phyloP scores from a whole-genome alignment of 2,113 vertebrate genomes.

The Engystomops pustulosus region DNA sequence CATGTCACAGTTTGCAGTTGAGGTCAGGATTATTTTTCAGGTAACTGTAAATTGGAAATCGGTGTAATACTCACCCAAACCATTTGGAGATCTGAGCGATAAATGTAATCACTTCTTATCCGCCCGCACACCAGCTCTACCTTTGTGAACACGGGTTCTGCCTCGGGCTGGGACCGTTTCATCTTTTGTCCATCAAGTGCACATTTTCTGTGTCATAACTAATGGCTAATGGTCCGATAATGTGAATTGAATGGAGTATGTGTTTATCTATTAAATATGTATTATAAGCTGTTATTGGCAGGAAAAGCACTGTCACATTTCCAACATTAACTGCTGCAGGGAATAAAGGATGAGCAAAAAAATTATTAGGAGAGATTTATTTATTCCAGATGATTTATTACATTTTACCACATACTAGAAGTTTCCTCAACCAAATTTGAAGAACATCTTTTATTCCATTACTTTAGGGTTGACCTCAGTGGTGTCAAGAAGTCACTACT shows the following conservation, averaged over 20 bases:
- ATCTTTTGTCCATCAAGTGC: not conserved
- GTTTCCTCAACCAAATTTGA: too few relatives aligned
- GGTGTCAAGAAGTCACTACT: too few relatives aligned
- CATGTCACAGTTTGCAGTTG: too few relatives aligned
- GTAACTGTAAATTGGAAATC: too few relatives aligned
- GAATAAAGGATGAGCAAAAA: not conserved
- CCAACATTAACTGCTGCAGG: not conserved
- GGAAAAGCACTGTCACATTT: not conserved
- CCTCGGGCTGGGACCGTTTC: not conserved
- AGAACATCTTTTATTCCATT: too few relatives aligned
- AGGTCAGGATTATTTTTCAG: too few relatives aligned
- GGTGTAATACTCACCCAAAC: not conserved
- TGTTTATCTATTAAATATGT: slow-evolving; percentile 32
- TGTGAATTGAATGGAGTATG: slow-evolving; percentile 25
- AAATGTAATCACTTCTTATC: not conserved
- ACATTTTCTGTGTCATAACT: not conserved
- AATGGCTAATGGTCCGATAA: not conserved
- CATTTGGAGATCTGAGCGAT: not conserved
- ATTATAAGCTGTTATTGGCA: not conserved
- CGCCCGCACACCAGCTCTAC: not conserved
- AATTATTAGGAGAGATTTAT: not conserved
- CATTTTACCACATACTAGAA: not conserved
- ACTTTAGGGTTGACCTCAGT: too few relatives aligned
- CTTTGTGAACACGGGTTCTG: not conserved
- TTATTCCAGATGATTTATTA: not conserved